Conservation (phyloP, 2,797 vertebrate species). For the Rachycentron canadum region DNA sequence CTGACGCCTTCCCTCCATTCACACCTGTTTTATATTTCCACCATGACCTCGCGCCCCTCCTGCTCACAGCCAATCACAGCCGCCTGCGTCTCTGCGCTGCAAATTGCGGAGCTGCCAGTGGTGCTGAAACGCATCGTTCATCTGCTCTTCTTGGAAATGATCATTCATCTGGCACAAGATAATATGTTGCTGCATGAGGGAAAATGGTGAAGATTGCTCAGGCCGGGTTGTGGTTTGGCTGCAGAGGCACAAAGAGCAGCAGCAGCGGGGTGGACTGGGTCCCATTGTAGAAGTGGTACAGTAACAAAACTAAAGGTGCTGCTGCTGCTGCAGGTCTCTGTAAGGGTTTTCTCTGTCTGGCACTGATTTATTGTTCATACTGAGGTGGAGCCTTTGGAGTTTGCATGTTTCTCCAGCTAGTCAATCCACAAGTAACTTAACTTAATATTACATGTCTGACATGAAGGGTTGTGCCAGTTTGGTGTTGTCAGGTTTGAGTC, state of each 20-base stretch:
- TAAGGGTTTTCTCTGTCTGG: no score
- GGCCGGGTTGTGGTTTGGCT: neutral
- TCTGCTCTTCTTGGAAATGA: constrained; percentile 71
- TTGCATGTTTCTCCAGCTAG: no score
- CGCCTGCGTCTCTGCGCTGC: neutral
- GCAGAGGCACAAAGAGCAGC: neutral
- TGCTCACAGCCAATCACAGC: constrained; percentile 65
- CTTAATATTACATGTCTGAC: neutral
- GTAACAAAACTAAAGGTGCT: neutral
- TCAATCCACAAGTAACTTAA: no score
- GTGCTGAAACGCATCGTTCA: constrained; percentile 70
- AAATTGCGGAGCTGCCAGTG: constrained; percentile 53
- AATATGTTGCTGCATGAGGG: neutral
- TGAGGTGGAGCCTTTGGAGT: no score
- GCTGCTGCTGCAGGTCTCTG: no score
- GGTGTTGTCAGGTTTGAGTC: no score
- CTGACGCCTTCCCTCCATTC: neutral
- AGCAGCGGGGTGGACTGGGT: neutral
- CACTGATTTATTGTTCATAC: no score
- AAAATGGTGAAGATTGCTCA: neutral
- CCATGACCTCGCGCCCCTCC: constrained; percentile 56
- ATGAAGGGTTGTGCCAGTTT: no score
- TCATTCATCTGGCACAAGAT: neutral
- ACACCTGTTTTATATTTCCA: constrained; percentile 65
- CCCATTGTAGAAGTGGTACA: neutral